A percentile compares a stretch with the other conserved stretches of the same genome.
These are phyloP conservation scores for Xanthorhoe spadicearia DNA, from an alignment of 2,888 invertebrate species.

Conservation along the genomic window DNA sequence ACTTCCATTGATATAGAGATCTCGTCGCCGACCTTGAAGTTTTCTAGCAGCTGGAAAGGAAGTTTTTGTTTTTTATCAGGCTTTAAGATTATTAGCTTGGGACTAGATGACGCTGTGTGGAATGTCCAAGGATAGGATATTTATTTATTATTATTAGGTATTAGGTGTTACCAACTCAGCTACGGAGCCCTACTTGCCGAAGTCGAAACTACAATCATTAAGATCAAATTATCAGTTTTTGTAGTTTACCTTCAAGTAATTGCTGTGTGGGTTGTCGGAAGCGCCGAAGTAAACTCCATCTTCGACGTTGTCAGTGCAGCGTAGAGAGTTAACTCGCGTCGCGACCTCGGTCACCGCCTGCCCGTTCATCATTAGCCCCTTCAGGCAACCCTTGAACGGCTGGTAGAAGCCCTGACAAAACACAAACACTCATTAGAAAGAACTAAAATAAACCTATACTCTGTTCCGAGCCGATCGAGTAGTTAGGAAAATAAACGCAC, in stretches of 20 bases:
- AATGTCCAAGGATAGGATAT: too few species aligned
- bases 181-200: too few species aligned
- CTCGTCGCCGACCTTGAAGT: constrained; percentile 91
- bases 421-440: not conserved
- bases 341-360: constrained; percentile 86
- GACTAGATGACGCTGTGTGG: too few species aligned
- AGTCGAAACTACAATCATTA: too few species aligned
- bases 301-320: constrained; percentile 90
- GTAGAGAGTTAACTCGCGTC: constrained; percentile 86
- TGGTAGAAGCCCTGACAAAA: constrained; percentile 83
- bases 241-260: constrained; percentile 88
- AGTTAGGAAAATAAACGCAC: too few species aligned
- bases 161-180: too few species aligned
- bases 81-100: too few species aligned
- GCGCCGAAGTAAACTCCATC: constrained; percentile 95
- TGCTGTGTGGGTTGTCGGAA: constrained; percentile 82
- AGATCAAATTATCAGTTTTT: too few species aligned
- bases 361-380: constrained; percentile 89
- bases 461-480: too few species aligned
- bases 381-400: constrained; percentile 93
- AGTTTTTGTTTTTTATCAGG: not conserved
- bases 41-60: constrained; percentile 82
- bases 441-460: too few species aligned
- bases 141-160: too few species aligned
- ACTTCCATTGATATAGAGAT: constrained; percentile 93